Conservation (phyloP, 2,797 vertebrate species). For the Spinibarbus caldwelli region DNA sequence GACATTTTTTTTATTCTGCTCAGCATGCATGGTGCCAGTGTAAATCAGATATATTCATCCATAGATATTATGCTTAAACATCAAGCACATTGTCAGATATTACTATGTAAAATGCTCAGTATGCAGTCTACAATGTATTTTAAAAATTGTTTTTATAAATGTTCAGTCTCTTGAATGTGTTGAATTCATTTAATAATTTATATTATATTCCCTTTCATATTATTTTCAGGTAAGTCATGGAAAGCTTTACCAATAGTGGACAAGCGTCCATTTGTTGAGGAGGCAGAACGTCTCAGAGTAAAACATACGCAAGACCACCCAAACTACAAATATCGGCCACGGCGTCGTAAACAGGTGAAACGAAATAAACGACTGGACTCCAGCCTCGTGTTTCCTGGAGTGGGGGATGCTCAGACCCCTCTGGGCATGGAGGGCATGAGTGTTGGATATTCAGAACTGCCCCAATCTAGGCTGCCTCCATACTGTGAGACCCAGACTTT, state of each 20-base stretch:
- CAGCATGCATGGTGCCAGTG: too few species aligned
- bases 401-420: slow-evolving; percentile 73
- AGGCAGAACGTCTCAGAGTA: slow-evolving; percentile 92
- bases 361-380: slow-evolving; percentile 91
- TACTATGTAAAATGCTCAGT: background rate
- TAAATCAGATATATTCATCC: background rate
- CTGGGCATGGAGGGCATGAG: slow-evolving; percentile 78
- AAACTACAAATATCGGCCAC: slow-evolving; percentile 95
- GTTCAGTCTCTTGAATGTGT: background rate
- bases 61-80: background rate
- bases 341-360: slow-evolving; percentile 95
- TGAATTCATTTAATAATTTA: background rate
- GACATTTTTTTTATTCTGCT: too few species aligned
- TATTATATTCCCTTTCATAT: slow-evolving; percentile 52
- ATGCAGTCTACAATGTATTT: background rate
- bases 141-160: background rate
- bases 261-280: slow-evolving; percentile 95
- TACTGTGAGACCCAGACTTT: slow-evolving; percentile 86
- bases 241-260: slow-evolving; percentile 88
- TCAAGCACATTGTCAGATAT: background rate
- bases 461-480: slow-evolving; percentile 74
- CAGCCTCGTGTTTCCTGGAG: slow-evolving; percentile 82
- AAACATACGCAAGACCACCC: slow-evolving; percentile 98
- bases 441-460: slow-evolving; percentile 77
- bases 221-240: slow-evolving; percentile 91